Evolutionary conservation across 2,113 vertebrate species (phyloP).

Genomic region (Onychostruthus taczanowskii): DNA sequence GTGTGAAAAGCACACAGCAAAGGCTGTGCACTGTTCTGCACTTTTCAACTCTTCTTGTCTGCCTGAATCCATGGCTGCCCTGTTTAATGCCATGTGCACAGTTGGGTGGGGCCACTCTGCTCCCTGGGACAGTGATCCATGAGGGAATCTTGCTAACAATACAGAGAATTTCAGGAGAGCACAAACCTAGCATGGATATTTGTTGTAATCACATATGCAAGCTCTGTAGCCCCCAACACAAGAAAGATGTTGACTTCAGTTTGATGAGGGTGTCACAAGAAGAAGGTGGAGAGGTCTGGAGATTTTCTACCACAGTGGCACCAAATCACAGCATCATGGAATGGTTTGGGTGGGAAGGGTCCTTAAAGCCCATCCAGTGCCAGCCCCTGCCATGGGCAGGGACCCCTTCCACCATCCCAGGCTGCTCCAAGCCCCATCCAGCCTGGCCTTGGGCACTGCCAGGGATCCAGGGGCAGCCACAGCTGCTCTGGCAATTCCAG

Average conservation of each 20-base stretch:
- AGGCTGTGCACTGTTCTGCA: background rate
- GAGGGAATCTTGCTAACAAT: background rate
- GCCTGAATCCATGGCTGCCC: background rate
- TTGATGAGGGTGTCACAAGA: background rate
- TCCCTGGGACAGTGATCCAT: background rate
- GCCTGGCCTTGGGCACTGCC: accelerated
- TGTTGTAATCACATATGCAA: background rate
- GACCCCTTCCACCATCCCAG: background rate
- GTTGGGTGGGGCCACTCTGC: background rate
- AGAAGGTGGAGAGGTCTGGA: background rate
- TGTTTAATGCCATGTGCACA: accelerated
- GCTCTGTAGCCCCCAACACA: background rate
- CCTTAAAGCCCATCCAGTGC: accelerated
- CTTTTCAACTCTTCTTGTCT: background rate
- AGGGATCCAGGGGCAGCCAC: background rate
- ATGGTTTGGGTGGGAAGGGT: background rate
- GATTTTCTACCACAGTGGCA: background rate
- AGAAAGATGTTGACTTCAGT: background rate
- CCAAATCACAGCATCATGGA: no score
- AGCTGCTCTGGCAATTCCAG: background rate
- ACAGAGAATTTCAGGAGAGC: background rate
- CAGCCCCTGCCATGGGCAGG: background rate
- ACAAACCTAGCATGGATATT: background rate
- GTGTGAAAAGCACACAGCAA: background rate
- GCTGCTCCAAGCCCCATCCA: background rate